These are phyloP conservation scores for Lamproptera curius DNA, from an alignment of 2,888 invertebrate genomes.

Conservation along the genomic window DNA sequence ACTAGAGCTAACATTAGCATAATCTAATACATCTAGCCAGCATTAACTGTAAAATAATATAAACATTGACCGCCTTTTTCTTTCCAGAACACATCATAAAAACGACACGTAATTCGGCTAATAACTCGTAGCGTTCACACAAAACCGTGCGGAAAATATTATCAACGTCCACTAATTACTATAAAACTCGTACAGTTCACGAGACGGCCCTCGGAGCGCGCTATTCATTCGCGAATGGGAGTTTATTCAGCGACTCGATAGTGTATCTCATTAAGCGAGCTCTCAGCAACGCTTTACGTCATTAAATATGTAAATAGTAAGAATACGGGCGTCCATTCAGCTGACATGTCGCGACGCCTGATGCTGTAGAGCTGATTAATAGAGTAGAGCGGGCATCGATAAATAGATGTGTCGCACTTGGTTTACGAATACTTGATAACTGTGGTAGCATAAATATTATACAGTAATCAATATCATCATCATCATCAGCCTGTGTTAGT, in stretches of 20 bases:
- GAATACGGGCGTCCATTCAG: constrained; percentile 67
- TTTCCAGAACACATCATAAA: not conserved
- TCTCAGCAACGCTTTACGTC: constrained; percentile 58
- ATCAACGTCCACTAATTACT: constrained; percentile 19
- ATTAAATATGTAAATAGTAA: constrained; percentile 74
- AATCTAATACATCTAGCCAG: too few relatives aligned
- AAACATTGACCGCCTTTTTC: too few relatives aligned
- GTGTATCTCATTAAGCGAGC: constrained; percentile 64
- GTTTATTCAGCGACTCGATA: constrained; percentile 40
- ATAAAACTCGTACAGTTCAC: constrained; percentile 11
- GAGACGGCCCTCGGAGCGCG: constrained; percentile 14
- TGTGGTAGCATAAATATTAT: too few relatives aligned
- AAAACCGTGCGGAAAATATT: constrained; percentile 11
- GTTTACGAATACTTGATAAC: too few relatives aligned
- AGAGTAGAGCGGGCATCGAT: too few relatives aligned
- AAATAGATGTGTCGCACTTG: too few relatives aligned
- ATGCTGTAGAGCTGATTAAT: constrained; percentile 44
- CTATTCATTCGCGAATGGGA: constrained; percentile 24
- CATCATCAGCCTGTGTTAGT: too few relatives aligned
- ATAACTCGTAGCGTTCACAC: constrained; percentile 9
- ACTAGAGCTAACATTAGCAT: too few relatives aligned
- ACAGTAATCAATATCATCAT: too few relatives aligned
- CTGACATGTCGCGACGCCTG: constrained; percentile 61
- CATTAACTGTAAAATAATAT: too few relatives aligned
- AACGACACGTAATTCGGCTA: constrained; percentile 1